Percentiles rank a stretch among this genome's conserved stretches.
Evolutionary conservation across 2,797 vertebrate genomes (phyloP).

Genomic region (Pelochelys cantorii): DNA sequence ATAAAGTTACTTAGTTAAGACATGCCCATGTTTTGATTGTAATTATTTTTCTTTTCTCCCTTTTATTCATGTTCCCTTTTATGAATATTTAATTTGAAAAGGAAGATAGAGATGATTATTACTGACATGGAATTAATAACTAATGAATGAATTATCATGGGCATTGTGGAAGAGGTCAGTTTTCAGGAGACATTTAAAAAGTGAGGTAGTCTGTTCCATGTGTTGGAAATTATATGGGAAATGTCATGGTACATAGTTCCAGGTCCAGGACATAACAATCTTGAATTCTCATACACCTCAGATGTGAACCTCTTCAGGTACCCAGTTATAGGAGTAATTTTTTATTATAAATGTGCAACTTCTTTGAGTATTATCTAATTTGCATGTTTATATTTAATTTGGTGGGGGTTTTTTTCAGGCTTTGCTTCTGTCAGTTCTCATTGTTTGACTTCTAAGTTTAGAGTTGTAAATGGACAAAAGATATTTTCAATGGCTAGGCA

Average conservation of each 20-base stretch:
- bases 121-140: not conserved
- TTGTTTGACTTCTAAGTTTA: not conserved
- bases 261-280: too few species aligned
- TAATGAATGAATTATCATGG: not conserved
- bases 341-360: not conserved
- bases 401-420: not conserved
- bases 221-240: not conserved
- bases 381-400: not conserved
- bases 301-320: not conserved
- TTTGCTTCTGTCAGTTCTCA: not conserved
- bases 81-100: not conserved
- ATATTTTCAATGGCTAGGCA: not conserved
- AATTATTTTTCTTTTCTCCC: not conserved
- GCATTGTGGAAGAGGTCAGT: accelerated
- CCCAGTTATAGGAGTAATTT: not conserved
- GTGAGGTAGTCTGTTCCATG: not conserved
- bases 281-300: not conserved
- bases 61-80: not conserved
- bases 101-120: not conserved
- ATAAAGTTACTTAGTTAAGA: not conserved
- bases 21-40: not conserved
- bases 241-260: too few species aligned
- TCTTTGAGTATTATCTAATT: not conserved
- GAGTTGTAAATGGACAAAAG: not conserved
- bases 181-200: not conserved